phyloP scores from a whole-genome alignment of 2,797 vertebrate genomes.

The Helicolenus hilgendorfi region DNA sequence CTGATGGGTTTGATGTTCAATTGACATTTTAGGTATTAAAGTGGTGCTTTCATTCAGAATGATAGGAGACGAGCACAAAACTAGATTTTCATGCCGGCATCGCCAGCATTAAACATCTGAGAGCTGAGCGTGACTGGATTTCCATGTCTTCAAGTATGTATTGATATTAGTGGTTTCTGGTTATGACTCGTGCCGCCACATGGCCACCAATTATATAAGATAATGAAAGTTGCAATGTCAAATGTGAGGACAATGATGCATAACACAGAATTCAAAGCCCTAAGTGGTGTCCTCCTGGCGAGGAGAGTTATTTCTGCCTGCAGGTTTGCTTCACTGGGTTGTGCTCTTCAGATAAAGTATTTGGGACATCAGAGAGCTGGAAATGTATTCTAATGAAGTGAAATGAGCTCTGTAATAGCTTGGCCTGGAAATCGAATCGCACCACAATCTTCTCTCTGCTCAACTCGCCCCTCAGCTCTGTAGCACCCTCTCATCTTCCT shows the following conservation, averaged over 20 bases:
- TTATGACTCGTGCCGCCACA: background rate
- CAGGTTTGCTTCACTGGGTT: conserved; percentile 49
- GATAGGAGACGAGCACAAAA: background rate
- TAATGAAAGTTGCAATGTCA: background rate
- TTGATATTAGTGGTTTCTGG: background rate
- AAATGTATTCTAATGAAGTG: conserved; percentile 64
- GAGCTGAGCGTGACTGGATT: background rate
- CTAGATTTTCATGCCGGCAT: background rate
- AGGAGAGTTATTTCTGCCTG: conserved; percentile 37
- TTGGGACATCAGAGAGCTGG: conserved; percentile 73
- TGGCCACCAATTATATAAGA: background rate
- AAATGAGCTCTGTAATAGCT: conserved; percentile 64
- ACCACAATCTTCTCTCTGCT: conserved; percentile 43
- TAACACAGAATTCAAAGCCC: background rate
- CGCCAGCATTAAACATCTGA: background rate
- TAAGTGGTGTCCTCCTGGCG: background rate
- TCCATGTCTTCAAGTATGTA: conserved; percentile 1
- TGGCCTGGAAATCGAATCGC: conserved; percentile 55
- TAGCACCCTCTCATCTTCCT: conserved; percentile 61
- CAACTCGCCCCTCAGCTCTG: conserved; percentile 44
- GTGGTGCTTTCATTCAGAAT: background rate
- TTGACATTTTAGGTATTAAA: background rate
- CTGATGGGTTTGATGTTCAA: background rate
- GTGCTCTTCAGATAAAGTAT: conserved; percentile 66
- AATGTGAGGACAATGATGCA: background rate